Conservation (phyloP, 2,888 invertebrate genomes). For the Octodonta nipae region DNA sequence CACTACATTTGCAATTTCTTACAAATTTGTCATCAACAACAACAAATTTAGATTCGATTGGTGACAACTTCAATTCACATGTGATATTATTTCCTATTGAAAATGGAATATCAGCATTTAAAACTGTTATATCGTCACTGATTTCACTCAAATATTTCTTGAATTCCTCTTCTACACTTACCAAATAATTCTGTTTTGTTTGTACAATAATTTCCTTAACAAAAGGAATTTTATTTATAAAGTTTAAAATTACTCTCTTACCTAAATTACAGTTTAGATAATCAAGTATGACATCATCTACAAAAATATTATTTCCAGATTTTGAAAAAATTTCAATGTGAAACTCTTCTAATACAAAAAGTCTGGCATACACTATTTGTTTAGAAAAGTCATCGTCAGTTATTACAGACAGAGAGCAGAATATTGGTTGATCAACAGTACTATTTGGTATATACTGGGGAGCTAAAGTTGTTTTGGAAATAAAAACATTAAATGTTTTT, state of each 20-base stretch:
- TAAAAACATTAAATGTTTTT: constrained; percentile 32
- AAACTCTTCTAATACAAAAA: constrained; percentile 28
- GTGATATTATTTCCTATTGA: constrained; percentile 30
- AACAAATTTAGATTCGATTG: constrained; percentile 38
- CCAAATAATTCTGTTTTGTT: constrained; percentile 22
- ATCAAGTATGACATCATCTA: constrained; percentile 41
- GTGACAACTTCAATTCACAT: constrained; percentile 30
- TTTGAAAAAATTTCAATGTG: constrained; percentile 6
- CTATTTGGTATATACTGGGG: constrained; percentile 13
- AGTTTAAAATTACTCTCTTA: constrained; percentile 41
- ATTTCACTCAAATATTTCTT: constrained; percentile 40
- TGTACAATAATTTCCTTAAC: constrained; percentile 39
- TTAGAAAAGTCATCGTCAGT: constrained; percentile 13
- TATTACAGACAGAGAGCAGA: constrained; percentile 18
- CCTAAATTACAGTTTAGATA: constrained; percentile 44
- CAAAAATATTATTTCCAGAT: constrained; percentile 30
- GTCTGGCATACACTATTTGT: constrained; percentile 21
- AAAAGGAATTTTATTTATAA: constrained; percentile 26
- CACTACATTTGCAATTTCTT: constrained; percentile 38
- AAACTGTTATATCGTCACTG: constrained; percentile 37
- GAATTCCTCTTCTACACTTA: constrained; percentile 36
- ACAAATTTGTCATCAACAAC: constrained; percentile 41
- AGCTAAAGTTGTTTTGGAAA: constrained; percentile 21
- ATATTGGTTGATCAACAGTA: constrained; percentile 9
- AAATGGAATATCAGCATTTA: constrained; percentile 43